Conservation (phyloP, 92 coral and sea anemone genomes). For the Galaxea fascicularis region DNA sequence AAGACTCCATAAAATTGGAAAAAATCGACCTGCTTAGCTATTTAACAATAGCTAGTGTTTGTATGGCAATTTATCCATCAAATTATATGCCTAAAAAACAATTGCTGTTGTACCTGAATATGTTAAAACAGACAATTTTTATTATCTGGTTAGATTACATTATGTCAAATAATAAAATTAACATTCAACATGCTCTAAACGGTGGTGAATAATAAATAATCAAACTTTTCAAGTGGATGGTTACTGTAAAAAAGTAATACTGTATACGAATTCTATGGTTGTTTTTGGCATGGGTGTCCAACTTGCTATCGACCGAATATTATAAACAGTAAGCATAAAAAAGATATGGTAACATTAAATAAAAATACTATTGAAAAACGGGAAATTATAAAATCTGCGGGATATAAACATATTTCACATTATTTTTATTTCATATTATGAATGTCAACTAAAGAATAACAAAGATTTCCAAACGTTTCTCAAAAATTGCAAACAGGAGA, state of each 20-base stretch:
- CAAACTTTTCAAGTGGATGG: not conserved
- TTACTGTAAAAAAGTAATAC: not conserved
- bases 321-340: not conserved
- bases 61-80: not conserved
- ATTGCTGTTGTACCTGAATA: slow-evolving; percentile 17
- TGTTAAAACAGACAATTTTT: slow-evolving; percentile 2
- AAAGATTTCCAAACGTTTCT: not conserved
- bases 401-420: too few relatives aligned
- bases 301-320: not conserved
- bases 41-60: not conserved
- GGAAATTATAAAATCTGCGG: too few relatives aligned
- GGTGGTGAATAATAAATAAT: not conserved
- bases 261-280: not conserved
- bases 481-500: not conserved
- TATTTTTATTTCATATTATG: too few relatives aligned
- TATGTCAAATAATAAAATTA: not conserved
- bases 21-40: slow-evolving; percentile 51
- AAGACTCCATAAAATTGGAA: slow-evolving; percentile 17
- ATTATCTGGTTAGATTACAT: slow-evolving; percentile 42
- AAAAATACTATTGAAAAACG: too few relatives aligned
- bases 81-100: not conserved
- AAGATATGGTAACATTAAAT: too few relatives aligned
- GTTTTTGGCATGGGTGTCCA: not conserved
- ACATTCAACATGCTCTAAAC: slow-evolving; percentile 44
- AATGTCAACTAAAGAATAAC: not conserved